These are phyloP conservation scores for Reinhardtius hippoglossoides DNA, from an alignment of 2,113 vertebrate genomes.

Conservation along the genomic window DNA sequence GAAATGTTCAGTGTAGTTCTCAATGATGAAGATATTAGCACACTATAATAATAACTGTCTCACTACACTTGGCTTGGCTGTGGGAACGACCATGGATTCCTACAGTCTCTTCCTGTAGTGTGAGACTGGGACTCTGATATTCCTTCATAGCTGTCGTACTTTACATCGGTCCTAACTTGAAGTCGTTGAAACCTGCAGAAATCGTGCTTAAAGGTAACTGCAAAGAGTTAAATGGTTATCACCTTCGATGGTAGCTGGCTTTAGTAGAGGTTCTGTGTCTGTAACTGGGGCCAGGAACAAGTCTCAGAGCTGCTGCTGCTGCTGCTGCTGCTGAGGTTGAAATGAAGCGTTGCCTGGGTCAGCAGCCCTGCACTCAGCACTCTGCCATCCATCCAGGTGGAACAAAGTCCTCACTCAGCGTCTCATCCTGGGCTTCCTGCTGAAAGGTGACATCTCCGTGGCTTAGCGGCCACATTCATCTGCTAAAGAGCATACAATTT, in stretches of 20 bases:
- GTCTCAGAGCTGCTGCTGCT: conserved; percentile 39
- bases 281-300: conserved; percentile 20
- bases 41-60: too few relatives aligned
- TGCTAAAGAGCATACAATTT: conserved; percentile 80
- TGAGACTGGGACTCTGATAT: too few relatives aligned
- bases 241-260: conserved; percentile 36
- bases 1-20: too few relatives aligned
- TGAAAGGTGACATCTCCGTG: conserved; percentile 76
- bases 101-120: neutral
- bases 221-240: conserved; percentile 17
- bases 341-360: conserved; percentile 77
- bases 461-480: conserved; percentile 76
- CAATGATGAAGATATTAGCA: too few relatives aligned
- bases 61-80: too few relatives aligned
- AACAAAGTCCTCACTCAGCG: conserved; percentile 76
- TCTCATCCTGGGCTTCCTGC: conserved; percentile 69
- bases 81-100: too few relatives aligned
- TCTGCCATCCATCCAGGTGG: conserved; percentile 77
- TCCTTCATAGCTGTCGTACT: too few relatives aligned
- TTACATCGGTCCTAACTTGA: too few relatives aligned
- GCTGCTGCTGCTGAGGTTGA: conserved; percentile 61
- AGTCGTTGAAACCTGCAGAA: too few relatives aligned
- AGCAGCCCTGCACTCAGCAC: conserved; percentile 77
- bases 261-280: conserved; percentile 20
- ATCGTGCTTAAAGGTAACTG: neutral